These are phyloP conservation scores for Pheosia gnoma DNA, from an alignment of 2,888 invertebrate genomes.

Conservation along the genomic window DNA sequence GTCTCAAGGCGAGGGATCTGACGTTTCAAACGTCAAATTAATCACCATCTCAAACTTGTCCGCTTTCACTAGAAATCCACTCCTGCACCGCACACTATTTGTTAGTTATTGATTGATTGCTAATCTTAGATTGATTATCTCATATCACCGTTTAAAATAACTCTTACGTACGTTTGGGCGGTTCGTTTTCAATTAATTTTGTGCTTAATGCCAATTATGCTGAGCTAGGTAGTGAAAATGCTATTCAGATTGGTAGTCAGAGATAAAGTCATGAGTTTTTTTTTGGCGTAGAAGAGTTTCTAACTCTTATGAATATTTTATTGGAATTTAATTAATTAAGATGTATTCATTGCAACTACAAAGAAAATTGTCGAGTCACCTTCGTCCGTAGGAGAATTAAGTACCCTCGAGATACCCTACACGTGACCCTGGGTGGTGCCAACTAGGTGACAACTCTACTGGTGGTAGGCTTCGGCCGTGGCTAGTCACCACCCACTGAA, in stretches of 20 bases:
- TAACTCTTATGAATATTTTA: too few relatives aligned
- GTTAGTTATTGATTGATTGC: slow-evolving; percentile 61
- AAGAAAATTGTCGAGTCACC: too few relatives aligned
- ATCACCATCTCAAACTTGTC: slow-evolving; percentile 31
- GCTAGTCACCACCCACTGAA: too few relatives aligned
- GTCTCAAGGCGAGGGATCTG: slow-evolving; percentile 56
- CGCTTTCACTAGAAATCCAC: slow-evolving; percentile 61
- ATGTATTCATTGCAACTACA: neutral
- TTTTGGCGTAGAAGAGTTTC: too few relatives aligned
- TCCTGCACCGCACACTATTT: slow-evolving; percentile 46
- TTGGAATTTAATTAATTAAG: neutral
- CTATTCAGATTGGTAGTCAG: neutral
- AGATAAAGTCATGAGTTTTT: neutral
- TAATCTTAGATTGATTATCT: slow-evolving; percentile 43
- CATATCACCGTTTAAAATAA: slow-evolving; percentile 35
- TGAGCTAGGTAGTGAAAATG: too few relatives aligned
- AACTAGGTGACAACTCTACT: too few relatives aligned
- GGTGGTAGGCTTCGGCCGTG: too few relatives aligned
- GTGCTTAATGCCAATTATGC: neutral
- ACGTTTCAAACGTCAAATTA: slow-evolving; percentile 40
- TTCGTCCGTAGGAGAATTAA: too few relatives aligned
- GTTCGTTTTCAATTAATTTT: neutral
- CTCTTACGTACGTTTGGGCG: slow-evolving; percentile 12
- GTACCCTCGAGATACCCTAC: too few relatives aligned
- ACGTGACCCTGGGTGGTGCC: too few relatives aligned